Evolutionary conservation across 2,113 vertebrate species (phyloP).

Genomic region (Colossoma macropomum): DNA sequence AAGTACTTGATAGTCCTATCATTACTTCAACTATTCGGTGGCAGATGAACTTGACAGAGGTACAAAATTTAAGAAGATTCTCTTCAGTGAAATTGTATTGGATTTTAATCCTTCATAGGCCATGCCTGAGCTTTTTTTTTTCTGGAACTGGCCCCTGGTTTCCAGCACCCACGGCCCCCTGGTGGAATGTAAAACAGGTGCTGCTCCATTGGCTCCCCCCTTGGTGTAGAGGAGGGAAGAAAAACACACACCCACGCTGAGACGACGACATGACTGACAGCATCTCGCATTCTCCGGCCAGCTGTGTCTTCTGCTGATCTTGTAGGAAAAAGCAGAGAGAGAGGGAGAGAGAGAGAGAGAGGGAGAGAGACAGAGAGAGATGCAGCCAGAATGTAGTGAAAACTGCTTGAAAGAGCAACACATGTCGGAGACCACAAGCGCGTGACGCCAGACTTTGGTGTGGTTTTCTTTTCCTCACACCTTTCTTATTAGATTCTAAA

Average conservation of each 20-base stretch:
- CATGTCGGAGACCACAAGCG: slow-evolving; percentile 30
- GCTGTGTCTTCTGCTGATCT: slow-evolving; percentile 70
- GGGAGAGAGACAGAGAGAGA: slow-evolving; percentile 25
- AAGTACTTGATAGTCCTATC: too few species aligned
- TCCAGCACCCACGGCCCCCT: slow-evolving; percentile 53
- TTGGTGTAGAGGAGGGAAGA: slow-evolving; percentile 62
- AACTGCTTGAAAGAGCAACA: slow-evolving; percentile 16
- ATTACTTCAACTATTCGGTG: not conserved
- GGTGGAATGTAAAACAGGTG: slow-evolving; percentile 79
- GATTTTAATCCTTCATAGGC: slow-evolving; percentile 38
- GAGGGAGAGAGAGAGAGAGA: slow-evolving; percentile 9
- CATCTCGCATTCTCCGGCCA: slow-evolving; percentile 73
- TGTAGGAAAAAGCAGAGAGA: not conserved
- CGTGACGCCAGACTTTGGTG: slow-evolving; percentile 9
- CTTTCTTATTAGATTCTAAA: slow-evolving; percentile 35
- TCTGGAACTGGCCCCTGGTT: slow-evolving; percentile 38
- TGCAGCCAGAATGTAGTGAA: slow-evolving; percentile 10
- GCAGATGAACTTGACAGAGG: not conserved
- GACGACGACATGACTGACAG: slow-evolving; percentile 65
- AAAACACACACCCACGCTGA: slow-evolving; percentile 70
- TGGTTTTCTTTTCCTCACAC: slow-evolving; percentile 41
- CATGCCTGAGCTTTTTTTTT: slow-evolving; percentile 13
- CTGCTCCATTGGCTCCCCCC: slow-evolving; percentile 68
- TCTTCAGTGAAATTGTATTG: slow-evolving; percentile 5
- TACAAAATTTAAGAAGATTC: not conserved